Evolutionary conservation across 2,888 invertebrate species (phyloP).

Genomic region (Sinopyrophorus schimmeli): DNA sequence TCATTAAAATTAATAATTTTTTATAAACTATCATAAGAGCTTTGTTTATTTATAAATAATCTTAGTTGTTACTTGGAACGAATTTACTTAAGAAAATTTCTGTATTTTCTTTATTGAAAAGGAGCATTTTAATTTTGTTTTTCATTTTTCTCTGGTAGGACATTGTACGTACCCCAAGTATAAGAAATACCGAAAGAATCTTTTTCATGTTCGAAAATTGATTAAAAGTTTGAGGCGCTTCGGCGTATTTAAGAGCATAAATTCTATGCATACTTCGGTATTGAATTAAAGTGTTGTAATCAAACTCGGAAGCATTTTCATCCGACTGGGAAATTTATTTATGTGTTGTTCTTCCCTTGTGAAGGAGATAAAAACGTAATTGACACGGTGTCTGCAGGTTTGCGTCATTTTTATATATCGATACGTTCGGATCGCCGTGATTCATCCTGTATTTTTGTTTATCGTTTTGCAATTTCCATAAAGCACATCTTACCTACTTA

Average conservation of each 20-base stretch:
- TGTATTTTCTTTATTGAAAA: no score
- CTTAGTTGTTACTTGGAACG: no score
- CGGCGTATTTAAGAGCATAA: conserved; percentile 56
- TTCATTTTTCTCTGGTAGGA: conserved; percentile 22
- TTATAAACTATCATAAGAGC: no score
- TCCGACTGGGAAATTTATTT: conserved; percentile 49
- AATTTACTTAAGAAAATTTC: no score
- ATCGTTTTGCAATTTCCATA: conserved; percentile 15
- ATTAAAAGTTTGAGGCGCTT: conserved; percentile 56
- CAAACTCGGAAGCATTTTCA: conserved; percentile 46
- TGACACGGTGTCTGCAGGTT: conserved; percentile 55
- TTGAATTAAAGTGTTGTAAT: conserved; percentile 56
- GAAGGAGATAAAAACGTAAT: conserved; percentile 53
- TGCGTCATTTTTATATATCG: conserved; percentile 51
- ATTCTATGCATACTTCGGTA: conserved; percentile 57
- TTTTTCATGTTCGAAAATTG: conserved; percentile 56
- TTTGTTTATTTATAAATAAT: no score
- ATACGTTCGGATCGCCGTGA: conserved; percentile 40
- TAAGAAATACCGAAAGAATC: conserved; percentile 44
- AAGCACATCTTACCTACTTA: conserved; percentile 17
- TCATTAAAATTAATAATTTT: no score
- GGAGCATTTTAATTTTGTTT: no score
- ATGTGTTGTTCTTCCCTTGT: conserved; percentile 49
- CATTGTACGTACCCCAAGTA: conserved; percentile 29
- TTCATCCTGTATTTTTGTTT: conserved; percentile 35